Base-by-base conservation (phyloP, 2,113 vertebrate species). In the Collichthys lucidus region DNA sequence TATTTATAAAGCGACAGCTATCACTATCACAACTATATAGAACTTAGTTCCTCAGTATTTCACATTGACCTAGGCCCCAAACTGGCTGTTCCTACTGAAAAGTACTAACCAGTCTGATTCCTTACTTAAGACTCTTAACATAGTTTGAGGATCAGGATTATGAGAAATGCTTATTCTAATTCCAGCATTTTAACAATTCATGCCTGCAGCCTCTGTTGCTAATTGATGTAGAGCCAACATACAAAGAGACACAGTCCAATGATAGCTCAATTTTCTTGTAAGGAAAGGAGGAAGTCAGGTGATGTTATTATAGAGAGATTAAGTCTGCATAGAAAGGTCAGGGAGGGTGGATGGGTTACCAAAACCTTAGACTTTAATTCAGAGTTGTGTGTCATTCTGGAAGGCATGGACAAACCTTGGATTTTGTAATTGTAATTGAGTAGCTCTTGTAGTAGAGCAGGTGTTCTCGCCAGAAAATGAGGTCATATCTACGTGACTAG, bases 131-230 rank as follows among this genome's bases (percentile, higher is more conserved):
- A 46, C 66, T 83, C 70, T 83, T 84, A 87, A 84, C 85, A 87
- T 80, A 79, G 65, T 80, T 87, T 80, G 67, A 55, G 85, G 85
- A 84, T 87, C 67, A 87, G 68, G 72, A 76, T 71, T 75, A 76
- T n/a, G 57, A 68, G 42, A 52, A 65, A 65, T 65, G 42, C 42
- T 65, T 60, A 80, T 76, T 83, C 75, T 71, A 75, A 75, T 67
- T 68, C 77, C 16, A 66, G 68, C 62, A 84, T 77, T 66, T 80
- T 24, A 80, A 47, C 66, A 70, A 47, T 76, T 66, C 26, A 73
- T 84, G 68, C 49, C 55, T 44, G 60, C 29, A 24, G n/a, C 42
- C 14, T 49, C 88, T 92, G 4, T 22, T 67, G 40, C 31, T 49
- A 67, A 77, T 50, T 67, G 55, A 60, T 68, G 44, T 19, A 31